Percentiles rank a stretch among this genome's conserved stretches.
Evolutionary conservation across 2,113 vertebrate genomes (phyloP).

Genomic region (Amphilophus citrinellus): DNA sequence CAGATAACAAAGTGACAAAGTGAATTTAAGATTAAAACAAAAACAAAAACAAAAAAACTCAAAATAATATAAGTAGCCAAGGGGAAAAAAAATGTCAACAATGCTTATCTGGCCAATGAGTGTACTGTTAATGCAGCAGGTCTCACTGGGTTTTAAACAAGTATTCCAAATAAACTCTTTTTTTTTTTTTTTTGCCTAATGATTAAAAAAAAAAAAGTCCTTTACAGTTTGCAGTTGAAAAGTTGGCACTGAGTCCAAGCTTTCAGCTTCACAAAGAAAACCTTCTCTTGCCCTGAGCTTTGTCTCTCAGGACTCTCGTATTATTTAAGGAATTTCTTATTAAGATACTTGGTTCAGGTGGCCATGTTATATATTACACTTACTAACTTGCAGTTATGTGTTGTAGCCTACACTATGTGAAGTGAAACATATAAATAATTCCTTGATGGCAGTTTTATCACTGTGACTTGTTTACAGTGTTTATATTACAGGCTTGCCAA

Average conservation of each 20-base stretch:
- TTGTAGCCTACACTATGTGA: not conserved
- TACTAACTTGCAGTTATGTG: not conserved
- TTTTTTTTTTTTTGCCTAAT: not conserved
- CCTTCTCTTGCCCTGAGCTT: not conserved
- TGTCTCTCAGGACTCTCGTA: not conserved
- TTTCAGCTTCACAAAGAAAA: not conserved
- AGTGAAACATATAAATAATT: not conserved
- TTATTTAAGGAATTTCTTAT: not conserved
- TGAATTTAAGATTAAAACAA: not conserved
- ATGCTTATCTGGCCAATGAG: not conserved
- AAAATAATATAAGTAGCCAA: not conserved
- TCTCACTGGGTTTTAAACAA: not conserved
- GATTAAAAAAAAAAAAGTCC: not conserved
- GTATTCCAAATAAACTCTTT: not conserved
- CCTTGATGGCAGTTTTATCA: slow-evolving; percentile 31
- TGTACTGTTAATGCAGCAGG: not conserved
- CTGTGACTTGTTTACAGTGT: slow-evolving; percentile 40
- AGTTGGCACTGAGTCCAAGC: not conserved
- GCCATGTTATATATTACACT: not conserved
- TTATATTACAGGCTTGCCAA: slow-evolving; percentile 64
- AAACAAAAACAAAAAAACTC: not conserved
- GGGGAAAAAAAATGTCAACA: not conserved
- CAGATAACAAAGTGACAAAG: not conserved
- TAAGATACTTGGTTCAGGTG: not conserved
- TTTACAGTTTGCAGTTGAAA: not conserved